Percentiles rank a stretch among this genome's conserved stretches.
phyloP scores from a whole-genome alignment of 2,113 vertebrate genomes.

The Gila orcuttii region DNA sequence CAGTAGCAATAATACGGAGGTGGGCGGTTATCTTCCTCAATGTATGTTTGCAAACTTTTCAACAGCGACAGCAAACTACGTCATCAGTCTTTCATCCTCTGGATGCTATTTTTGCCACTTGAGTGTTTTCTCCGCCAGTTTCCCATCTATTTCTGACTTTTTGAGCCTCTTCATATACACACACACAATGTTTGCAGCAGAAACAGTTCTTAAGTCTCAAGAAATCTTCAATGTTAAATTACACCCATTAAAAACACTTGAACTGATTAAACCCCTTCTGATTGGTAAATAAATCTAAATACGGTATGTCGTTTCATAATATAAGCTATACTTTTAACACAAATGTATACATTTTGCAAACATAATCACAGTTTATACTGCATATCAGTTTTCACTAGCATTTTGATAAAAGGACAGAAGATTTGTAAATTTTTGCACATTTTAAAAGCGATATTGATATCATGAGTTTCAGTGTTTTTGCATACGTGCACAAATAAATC shows the following conservation, averaged over 20 bases:
- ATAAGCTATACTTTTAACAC: neutral
- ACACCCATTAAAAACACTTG: neutral
- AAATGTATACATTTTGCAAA: neutral
- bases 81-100: conserved; percentile 14
- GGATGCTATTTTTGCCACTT: conserved; percentile 11
- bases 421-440: neutral
- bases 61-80: neutral
- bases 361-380: neutral
- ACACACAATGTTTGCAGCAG: neutral
- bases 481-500: neutral
- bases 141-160: conserved; percentile 11
- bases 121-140: conserved; percentile 29
- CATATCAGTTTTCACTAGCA: neutral
- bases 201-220: neutral
- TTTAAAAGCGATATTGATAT: neutral
- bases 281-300: neutral
- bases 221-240: neutral
- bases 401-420: neutral
- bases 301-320: neutral
- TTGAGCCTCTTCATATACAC: neutral
- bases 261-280: neutral
- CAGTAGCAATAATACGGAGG: neutral
- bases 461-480: neutral
- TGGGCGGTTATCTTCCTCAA: neutral
- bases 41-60: conserved; percentile 26